A percentile compares a stretch with the other conserved stretches of the same genome.
phyloP scores from a whole-genome alignment of 1,140 invertebrate genomes.

The Drosophila subobscura region DNA sequence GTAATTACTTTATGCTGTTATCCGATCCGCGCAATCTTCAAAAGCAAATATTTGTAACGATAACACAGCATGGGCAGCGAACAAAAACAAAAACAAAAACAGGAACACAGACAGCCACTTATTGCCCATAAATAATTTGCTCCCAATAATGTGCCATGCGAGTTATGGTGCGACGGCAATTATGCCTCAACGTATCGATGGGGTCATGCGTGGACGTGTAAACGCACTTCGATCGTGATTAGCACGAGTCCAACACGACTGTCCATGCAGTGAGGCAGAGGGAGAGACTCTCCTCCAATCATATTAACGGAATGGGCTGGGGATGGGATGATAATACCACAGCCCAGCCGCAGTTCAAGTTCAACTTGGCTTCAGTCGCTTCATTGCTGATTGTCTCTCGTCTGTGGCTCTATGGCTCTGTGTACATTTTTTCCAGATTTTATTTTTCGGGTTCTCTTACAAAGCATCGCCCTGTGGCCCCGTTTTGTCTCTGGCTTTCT shows the following conservation, averaged over 20 bases:
- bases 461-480: constrained; percentile 27
- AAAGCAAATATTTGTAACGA: constrained; percentile 60
- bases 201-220: constrained; percentile 5
- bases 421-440: constrained; percentile 32
- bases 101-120: too few relatives aligned
- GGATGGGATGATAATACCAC: too few relatives aligned
- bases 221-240: constrained; percentile 53
- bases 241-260: constrained; percentile 38
- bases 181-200: constrained; percentile 4
- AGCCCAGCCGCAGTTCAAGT: constrained; percentile 24
- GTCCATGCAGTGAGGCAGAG: constrained; percentile 7
- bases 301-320: too few relatives aligned
- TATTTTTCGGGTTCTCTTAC: too few relatives aligned
- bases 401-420: constrained; percentile 12
- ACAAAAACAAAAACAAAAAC: neutral
- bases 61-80: constrained; percentile 12
- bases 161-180: too few relatives aligned
- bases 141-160: too few relatives aligned
- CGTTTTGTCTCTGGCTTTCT: constrained; percentile 21
- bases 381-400: constrained; percentile 26
- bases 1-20: constrained; percentile 50
- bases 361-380: constrained; percentile 3
- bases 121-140: too few relatives aligned
- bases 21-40: constrained; percentile 45
- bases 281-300: constrained; percentile 32